phyloP scores from a whole-genome alignment of 2,797 vertebrate species.

The Aythya fuligula region DNA sequence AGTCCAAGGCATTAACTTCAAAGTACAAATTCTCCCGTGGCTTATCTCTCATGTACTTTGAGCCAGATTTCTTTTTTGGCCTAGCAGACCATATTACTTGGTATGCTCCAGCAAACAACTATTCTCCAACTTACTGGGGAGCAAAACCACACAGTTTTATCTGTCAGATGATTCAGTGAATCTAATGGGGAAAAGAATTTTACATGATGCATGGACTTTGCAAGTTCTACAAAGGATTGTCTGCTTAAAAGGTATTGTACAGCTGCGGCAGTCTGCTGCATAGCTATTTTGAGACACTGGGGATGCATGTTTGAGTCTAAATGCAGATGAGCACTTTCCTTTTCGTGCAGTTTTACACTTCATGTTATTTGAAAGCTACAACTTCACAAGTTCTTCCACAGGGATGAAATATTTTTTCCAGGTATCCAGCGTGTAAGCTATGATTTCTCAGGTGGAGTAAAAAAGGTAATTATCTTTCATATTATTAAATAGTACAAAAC shows the following conservation, averaged over 20 bases:
- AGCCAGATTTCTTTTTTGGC: background rate
- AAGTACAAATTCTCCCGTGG: background rate
- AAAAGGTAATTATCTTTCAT: background rate
- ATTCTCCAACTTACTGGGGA: background rate
- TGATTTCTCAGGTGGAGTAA: background rate
- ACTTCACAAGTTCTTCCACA: background rate
- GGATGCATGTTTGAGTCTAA: background rate
- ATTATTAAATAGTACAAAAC: background rate
- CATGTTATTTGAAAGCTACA: background rate
- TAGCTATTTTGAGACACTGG: background rate
- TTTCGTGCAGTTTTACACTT: background rate
- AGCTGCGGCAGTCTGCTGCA: background rate
- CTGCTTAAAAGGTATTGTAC: background rate
- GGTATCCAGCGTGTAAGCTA: background rate
- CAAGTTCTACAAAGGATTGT: background rate
- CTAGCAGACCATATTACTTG: background rate
- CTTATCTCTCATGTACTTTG: background rate
- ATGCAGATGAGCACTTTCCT: background rate
- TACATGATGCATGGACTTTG: background rate
- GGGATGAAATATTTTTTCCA: background rate
- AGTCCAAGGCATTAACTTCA: background rate
- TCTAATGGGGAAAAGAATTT: background rate
- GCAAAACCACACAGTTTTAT: background rate
- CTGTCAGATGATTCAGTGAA: background rate
- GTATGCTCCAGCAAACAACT: background rate